phyloP scores from a whole-genome alignment of 2,888 invertebrate genomes.

The Spicauda simplicius region DNA sequence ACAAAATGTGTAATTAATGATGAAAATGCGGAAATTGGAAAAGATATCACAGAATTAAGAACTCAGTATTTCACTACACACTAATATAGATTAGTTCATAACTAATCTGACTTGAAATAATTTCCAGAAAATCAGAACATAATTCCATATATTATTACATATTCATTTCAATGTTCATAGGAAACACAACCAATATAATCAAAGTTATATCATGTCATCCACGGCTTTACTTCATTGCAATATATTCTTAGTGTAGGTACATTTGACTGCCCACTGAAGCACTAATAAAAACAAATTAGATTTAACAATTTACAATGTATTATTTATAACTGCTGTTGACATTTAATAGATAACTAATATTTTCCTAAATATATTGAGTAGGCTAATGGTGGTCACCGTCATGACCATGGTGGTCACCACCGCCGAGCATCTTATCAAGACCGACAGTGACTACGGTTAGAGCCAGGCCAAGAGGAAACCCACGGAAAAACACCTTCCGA shows the following conservation, averaged over 20 bases:
- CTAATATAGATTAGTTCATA: too few relatives aligned
- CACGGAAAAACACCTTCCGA: slow-evolving; percentile 83
- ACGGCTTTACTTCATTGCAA: neutral
- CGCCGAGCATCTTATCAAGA: slow-evolving; percentile 49
- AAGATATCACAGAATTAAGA: too few relatives aligned
- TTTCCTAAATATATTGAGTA: neutral
- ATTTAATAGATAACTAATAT: neutral
- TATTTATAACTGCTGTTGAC: neutral
- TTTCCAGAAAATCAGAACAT: too few relatives aligned
- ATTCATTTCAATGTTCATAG: too few relatives aligned
- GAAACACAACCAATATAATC: too few relatives aligned
- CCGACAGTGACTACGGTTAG: slow-evolving; percentile 63
- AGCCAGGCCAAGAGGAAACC: slow-evolving; percentile 86
- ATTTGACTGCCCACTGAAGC: neutral
- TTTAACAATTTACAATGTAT: neutral
- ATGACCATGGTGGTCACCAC: slow-evolving; percentile 69
- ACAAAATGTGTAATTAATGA: too few relatives aligned
- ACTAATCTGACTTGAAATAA: too few relatives aligned
- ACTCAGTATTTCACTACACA: too few relatives aligned
- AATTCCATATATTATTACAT: too few relatives aligned
- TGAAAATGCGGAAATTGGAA: too few relatives aligned
- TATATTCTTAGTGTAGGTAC: too few relatives aligned
- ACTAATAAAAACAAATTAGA: neutral
- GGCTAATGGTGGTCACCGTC: slow-evolving; percentile 42
- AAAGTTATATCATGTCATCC: too few relatives aligned